A percentile compares a stretch with the other conserved stretches of the same genome.
Evolutionary conservation across 2,797 vertebrate species (phyloP).

Genomic region (Trematomus bernacchii): DNA sequence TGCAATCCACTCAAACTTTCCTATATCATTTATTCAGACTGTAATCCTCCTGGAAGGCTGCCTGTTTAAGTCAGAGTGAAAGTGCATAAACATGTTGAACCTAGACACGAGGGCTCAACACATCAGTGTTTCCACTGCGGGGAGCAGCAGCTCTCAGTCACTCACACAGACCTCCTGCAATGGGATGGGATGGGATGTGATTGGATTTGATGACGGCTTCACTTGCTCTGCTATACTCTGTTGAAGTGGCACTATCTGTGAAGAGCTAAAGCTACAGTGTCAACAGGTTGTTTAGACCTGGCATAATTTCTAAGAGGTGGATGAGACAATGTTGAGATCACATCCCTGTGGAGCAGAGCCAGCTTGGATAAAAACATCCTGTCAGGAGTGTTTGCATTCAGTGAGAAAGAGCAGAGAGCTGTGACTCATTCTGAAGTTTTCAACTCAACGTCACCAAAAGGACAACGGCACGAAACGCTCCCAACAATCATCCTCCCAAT

Average conservation of each 20-base stretch:
- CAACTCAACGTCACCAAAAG: slow-evolving; percentile 38
- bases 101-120: slow-evolving; percentile 36
- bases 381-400: slow-evolving; percentile 31
- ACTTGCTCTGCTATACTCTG: slow-evolving; percentile 17
- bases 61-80: slow-evolving; percentile 47
- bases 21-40: slow-evolving; percentile 54
- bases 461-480: slow-evolving; percentile 25
- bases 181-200: slow-evolving; percentile 32
- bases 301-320: slow-evolving; percentile 35
- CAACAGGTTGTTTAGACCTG: slow-evolving; percentile 66
- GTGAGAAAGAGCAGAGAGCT: slow-evolving; percentile 38
- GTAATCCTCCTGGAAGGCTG: slow-evolving; percentile 48
- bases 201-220: slow-evolving; percentile 42
- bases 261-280: slow-evolving; percentile 38
- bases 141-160: slow-evolving; percentile 43
- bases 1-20: slow-evolving; percentile 52
- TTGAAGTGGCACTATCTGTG: slow-evolving; percentile 31
- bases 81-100: slow-evolving; percentile 48
- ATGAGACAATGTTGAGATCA: slow-evolving; percentile 32
- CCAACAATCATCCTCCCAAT: slow-evolving; percentile 37
- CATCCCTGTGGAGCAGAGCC: slow-evolving; percentile 32
- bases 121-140: slow-evolving; percentile 44
- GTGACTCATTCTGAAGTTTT: slow-evolving; percentile 66
- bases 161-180: slow-evolving; percentile 20
- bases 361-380: slow-evolving; percentile 28